phyloP scores from a whole-genome alignment of 2,888 invertebrate genomes.

The Physocephala rufipes region DNA sequence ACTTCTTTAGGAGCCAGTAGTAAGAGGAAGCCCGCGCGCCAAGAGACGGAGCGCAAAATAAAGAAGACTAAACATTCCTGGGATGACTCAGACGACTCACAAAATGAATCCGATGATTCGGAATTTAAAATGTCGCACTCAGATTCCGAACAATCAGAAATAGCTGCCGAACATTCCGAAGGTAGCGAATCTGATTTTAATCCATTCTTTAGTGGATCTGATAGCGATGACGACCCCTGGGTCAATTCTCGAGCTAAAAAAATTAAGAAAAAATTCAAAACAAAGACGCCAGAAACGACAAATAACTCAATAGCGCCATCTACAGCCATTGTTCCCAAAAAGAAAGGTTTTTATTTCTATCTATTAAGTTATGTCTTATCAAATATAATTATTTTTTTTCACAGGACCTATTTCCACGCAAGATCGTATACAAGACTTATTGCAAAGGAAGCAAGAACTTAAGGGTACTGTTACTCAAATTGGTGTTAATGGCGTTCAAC shows the following conservation, averaged over 20 bases:
- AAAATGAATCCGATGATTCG: conserved; percentile 60
- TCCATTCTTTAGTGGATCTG: conserved; percentile 88
- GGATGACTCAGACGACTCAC: conserved; percentile 63
- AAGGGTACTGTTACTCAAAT: conserved; percentile 61
- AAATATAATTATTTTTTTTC: neutral
- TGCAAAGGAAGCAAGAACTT: conserved; percentile 67
- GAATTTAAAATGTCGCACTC: conserved; percentile 63
- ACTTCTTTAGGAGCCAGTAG: conserved; percentile 25
- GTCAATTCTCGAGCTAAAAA: conserved; percentile 75
- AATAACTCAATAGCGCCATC: conserved; percentile 21
- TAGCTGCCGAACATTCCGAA: conserved; percentile 62
- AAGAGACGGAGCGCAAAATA: conserved; percentile 39
- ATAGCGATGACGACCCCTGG: conserved; percentile 87
- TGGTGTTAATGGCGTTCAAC: conserved; percentile 61
- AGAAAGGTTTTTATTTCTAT: conserved; percentile 39
- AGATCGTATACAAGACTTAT: conserved; percentile 80
- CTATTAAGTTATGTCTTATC: neutral
- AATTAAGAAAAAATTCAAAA: conserved; percentile 58
- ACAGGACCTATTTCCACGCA: conserved; percentile 71
- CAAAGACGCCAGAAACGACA: conserved; percentile 47
- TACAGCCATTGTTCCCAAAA: conserved; percentile 50
- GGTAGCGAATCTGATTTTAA: conserved; percentile 85
- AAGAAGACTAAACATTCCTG: conserved; percentile 70
- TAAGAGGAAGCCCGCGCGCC: conserved; percentile 57
- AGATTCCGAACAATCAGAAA: conserved; percentile 68